These are phyloP conservation scores for Limonius californicus DNA, from an alignment of 1,140 invertebrate genomes.

Conservation along the genomic window DNA sequence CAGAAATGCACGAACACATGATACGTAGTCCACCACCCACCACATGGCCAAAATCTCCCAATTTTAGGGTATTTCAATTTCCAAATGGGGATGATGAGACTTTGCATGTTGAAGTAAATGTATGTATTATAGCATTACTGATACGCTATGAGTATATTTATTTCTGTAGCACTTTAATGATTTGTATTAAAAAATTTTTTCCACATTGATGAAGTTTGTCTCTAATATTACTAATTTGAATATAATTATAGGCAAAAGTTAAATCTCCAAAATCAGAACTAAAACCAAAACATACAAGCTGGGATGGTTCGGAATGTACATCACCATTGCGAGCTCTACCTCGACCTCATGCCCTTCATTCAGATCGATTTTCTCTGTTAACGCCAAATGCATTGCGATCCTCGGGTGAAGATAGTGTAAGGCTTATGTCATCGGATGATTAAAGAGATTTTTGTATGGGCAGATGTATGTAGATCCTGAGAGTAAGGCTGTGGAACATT, in stretches of 20 bases:
- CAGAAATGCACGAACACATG: conserved; percentile 78
- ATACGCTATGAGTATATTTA: neutral
- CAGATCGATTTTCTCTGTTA: conserved; percentile 43
- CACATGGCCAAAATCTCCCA: conserved; percentile 49
- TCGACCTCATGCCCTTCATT: conserved; percentile 35
- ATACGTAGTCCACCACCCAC: conserved; percentile 76
- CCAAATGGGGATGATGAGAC: conserved; percentile 36
- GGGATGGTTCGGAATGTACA: conserved; percentile 35
- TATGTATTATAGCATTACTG: conserved; percentile 24
- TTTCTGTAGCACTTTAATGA: neutral
- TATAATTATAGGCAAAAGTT: conserved; percentile 35
- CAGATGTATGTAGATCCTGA: no score
- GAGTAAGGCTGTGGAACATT: conserved; percentile 6
- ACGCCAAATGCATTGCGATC: conserved; percentile 37
- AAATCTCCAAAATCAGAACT: conserved; percentile 35
- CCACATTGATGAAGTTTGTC: no score
- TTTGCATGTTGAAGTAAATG: conserved; percentile 42
- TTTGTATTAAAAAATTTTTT: neutral
- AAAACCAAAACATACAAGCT: conserved; percentile 39
- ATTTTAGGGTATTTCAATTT: conserved; percentile 43
- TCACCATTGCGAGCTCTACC: conserved; percentile 36
- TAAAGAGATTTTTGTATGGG: conserved; percentile 6
- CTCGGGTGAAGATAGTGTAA: conserved; percentile 42
- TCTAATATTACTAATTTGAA: conserved; percentile 14
- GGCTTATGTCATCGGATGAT: conserved; percentile 23